Evolutionary conservation across 1,140 invertebrate species (phyloP).

Genomic region (Luehdorfia chinensis): DNA sequence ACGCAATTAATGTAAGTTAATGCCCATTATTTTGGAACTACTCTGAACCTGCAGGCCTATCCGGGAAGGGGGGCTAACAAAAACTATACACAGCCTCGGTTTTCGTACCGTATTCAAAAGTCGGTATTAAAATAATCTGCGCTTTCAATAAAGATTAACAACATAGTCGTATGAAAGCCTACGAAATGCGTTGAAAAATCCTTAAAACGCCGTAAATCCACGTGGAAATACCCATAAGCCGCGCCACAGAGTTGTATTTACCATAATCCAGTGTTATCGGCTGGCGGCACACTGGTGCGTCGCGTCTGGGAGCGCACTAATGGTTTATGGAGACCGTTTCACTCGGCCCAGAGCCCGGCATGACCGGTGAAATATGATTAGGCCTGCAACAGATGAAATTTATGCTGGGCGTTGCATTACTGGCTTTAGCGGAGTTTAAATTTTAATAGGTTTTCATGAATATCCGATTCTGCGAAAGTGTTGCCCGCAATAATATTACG

Average conservation of each 20-base stretch:
- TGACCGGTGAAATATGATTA: not conserved
- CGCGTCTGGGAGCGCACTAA: slow-evolving; percentile 12
- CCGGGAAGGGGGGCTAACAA: too few relatives aligned
- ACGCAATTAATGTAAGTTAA: too few relatives aligned
- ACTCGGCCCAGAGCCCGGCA: too few relatives aligned
- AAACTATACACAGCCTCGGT: too few relatives aligned
- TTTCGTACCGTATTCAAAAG: too few relatives aligned
- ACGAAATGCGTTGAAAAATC: slow-evolving; percentile 25
- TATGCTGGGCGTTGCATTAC: not conserved
- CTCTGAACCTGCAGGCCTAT: not conserved
- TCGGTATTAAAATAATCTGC: slow-evolving; percentile 8
- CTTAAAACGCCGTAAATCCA: slow-evolving; percentile 26
- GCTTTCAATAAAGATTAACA: slow-evolving; percentile 24
- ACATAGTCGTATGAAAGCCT: slow-evolving; percentile 16
- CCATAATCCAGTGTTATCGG: slow-evolving; percentile 38
- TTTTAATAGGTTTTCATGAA: not conserved
- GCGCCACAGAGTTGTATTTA: slow-evolving; percentile 26
- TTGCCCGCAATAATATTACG: too few relatives aligned
- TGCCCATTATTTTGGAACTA: too few relatives aligned
- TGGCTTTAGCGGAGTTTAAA: not conserved
- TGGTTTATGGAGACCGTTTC: slow-evolving; percentile 12
- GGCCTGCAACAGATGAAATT: slow-evolving; percentile 2
- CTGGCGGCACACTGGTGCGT: slow-evolving; percentile 21
- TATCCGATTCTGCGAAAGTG: too few relatives aligned
- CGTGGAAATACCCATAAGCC: slow-evolving; percentile 24